Percentiles rank a stretch among this genome's conserved stretches.
Evolutionary conservation across 1,140 invertebrate genomes (phyloP).

Genomic region (Phthorimaea operculella): DNA sequence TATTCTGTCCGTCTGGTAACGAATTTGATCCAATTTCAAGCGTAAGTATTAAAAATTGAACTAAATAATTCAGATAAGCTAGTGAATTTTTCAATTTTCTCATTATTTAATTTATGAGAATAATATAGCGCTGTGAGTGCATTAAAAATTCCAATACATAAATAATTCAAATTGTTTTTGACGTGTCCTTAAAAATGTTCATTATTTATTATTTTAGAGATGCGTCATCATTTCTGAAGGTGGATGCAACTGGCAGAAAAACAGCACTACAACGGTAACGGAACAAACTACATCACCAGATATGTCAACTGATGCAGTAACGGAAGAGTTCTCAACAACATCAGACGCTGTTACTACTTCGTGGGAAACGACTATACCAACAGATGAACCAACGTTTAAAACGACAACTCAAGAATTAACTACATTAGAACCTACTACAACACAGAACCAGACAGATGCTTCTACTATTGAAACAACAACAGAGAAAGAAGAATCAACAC

Average conservation of each 20-base stretch:
- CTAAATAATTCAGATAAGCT: not conserved
- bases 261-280: not conserved
- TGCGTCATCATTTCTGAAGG: not conserved
- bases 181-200: not conserved
- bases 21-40: not conserved
- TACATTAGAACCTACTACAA: not conserved
- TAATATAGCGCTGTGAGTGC: too few relatives aligned
- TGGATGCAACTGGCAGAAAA: not conserved
- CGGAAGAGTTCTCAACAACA: not conserved
- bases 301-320: not conserved
- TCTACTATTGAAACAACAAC: too few relatives aligned
- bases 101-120: too few relatives aligned
- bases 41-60: not conserved
- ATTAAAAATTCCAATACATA: too few relatives aligned
- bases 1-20: not conserved
- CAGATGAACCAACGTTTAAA: not conserved
- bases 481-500: not conserved
- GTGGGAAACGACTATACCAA: not conserved
- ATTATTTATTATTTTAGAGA: not conserved
- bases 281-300: not conserved
- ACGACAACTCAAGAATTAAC: slow-evolving; percentile 9
- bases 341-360: not conserved
- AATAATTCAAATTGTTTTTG: not conserved
- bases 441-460: too few relatives aligned
- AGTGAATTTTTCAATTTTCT: too few relatives aligned